Conservation (phyloP, 2,113 vertebrate genomes). For the Thalassarche chlororhynchos region DNA sequence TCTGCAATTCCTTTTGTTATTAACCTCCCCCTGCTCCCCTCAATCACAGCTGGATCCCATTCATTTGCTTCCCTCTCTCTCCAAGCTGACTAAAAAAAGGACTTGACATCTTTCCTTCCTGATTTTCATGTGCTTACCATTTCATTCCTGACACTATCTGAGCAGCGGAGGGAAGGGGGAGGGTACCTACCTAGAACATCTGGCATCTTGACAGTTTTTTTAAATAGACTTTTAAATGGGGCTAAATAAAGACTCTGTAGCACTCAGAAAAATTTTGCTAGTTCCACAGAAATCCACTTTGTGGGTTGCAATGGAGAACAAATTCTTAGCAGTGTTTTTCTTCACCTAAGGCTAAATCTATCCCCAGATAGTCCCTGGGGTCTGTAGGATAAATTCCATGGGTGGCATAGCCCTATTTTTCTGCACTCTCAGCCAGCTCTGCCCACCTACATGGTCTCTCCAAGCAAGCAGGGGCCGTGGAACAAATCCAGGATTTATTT, state of each 20-base stretch:
- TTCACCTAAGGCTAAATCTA: neutral
- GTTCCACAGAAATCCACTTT: constrained; percentile 34
- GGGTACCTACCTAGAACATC: constrained; percentile 41
- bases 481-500: neutral
- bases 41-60: constrained; percentile 52
- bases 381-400: neutral
- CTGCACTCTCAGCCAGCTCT: neutral
- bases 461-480: neutral
- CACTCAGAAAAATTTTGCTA: neutral
- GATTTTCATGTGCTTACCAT: constrained; percentile 42
- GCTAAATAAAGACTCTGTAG: constrained; percentile 48
- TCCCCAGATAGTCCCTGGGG: neutral
- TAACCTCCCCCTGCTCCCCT: neutral
- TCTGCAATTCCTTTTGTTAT: constrained; percentile 27
- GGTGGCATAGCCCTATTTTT: neutral
- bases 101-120: constrained; percentile 35
- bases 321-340: neutral
- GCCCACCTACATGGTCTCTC: neutral
- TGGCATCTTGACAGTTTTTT: constrained; percentile 53
- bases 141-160: constrained; percentile 3
- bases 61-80: constrained; percentile 28
- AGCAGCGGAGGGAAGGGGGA: constrained; percentile 11
- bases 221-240: constrained; percentile 36
- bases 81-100: constrained; percentile 27
- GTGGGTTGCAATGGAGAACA: neutral